Base-by-base conservation (phyloP, 2,888 invertebrate species). In the Tachina fera region DNA sequence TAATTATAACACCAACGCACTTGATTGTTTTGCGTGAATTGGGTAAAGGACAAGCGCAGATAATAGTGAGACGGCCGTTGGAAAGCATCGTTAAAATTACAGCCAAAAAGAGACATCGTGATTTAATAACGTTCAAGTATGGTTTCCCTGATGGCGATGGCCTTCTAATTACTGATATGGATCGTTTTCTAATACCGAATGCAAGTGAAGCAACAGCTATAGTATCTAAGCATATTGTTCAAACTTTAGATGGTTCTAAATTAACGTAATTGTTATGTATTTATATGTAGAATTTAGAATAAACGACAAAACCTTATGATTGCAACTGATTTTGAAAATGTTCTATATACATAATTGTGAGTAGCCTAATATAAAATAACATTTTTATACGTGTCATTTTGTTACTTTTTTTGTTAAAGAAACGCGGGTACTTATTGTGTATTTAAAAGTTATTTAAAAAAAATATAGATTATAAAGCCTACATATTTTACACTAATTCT, bases 91-190 rank as follows among this genome's bases (percentile, higher is more conserved):
- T 99, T 10, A 98, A 98, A 94, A 99, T 99, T 86, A 99, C 99
- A 1, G 98, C 98, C 13, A 98, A 98, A 92, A 98, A 98, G 92
- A 95, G 96, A 79, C 97, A 97, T 92, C 98, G 99, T 0, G 98
- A 99, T 93, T 94, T 99, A 89, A 98, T 99, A 87, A 99, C 99
- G 1, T 99, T 99, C 92, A 98, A 98, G 92, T 99, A 99, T 92
- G 98, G 98, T 6, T 94, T 96, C 79, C 96, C 96, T 3, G 96
- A 97, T 91, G 97, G 96, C 67, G 96, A 97, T 89, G 95, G 95
- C 60, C 93, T 97, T 51, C 94, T 96, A 83, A 96, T 98, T 83
- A 96, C 96, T 0, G 98, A 98, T 92, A 96, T 97, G 96, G 98
- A 98, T 93, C 94, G 97, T 88, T 97, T 98, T 93, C 94, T 98